Evolutionary conservation across 2,888 invertebrate genomes (phyloP), one percentile per base, ranked within the genome.

Genomic region (Fabriciana adippe): DNA sequence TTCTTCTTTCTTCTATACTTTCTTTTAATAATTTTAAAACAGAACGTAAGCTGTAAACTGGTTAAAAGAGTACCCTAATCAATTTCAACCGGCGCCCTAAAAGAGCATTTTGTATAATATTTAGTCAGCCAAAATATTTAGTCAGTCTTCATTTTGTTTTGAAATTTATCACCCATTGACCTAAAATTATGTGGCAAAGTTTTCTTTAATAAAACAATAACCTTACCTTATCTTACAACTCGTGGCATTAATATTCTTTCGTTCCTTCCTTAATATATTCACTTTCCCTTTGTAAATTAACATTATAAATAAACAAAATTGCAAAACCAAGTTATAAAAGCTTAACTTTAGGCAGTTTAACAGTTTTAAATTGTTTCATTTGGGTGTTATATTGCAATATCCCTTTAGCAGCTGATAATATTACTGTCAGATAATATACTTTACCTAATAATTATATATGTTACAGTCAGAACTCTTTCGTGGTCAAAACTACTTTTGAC

Each of bases 201-300:
- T 71, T 73, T 72, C 68, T 72, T 73, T 69, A 67, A 68, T 74
- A 72, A 76, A 75, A 75, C 74, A 75, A 73, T 75, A 72, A 71
- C 71, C 72, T 75, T 65, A 65, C 69, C 74, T 69, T 69, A 72
- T 72, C 74, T 71, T 57, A 55, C 66, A 77, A 76, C 75, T 76
- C 73, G 26, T 64, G 54, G 72, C 74, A 76, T 77, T 76, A 77
- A 76, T 77, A 77, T 76, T 75, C 73, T 72, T 68, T 64, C 55
- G 57, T 62, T 41, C 26, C 48, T 48, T 74, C 75, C 76, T 73
- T 75, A 74, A 76, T 78, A 77, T 74, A 76, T 76, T 75, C 75
- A 73, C 72, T 75, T 65, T 68, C 71, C 71, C 72, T 67, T 74
- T 75, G 74, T 75, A 77, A 78, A 78, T 78, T 76, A 78, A 75